These are phyloP conservation scores for Caenorhabditis zanzibari DNA, from an alignment of 2,888 invertebrate species.

Conservation along the genomic window DNA sequence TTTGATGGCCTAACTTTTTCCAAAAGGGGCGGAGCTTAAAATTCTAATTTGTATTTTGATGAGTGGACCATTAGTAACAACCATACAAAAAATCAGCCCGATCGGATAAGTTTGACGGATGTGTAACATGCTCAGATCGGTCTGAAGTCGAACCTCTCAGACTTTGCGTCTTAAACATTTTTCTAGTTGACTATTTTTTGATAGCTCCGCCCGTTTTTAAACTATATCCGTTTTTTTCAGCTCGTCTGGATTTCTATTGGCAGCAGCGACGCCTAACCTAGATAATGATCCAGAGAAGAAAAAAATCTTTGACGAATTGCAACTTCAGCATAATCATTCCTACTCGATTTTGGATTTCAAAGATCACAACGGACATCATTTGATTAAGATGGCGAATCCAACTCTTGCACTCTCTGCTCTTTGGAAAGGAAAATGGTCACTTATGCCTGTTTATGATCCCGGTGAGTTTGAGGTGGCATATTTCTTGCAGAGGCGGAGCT, in stretches of 20 bases:
- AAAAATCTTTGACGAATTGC: background rate
- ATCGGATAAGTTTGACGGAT: too few relatives aligned
- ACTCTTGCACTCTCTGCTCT: too few relatives aligned
- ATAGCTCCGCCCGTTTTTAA: background rate
- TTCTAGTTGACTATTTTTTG: background rate
- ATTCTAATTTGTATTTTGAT: too few relatives aligned
- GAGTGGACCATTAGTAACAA: too few relatives aligned
- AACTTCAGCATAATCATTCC: background rate
- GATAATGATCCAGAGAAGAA: background rate
- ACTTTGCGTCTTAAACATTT: background rate
- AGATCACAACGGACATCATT: background rate
- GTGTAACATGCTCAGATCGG: too few relatives aligned
- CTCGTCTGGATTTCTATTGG: background rate
- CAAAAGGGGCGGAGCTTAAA: too few relatives aligned
- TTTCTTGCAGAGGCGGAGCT: too few relatives aligned
- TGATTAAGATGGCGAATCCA: background rate
- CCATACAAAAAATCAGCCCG: too few relatives aligned
- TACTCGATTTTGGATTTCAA: background rate
- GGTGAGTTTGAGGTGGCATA: background rate
- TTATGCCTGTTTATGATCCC: background rate
- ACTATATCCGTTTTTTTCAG: background rate
- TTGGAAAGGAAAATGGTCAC: constrained; percentile 1
- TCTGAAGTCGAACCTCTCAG: too few relatives aligned
- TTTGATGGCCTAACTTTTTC: too few relatives aligned
- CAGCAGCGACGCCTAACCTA: background rate